Conservation (phyloP, 2,888 invertebrate genomes). For the Flexamia atlantica region DNA sequence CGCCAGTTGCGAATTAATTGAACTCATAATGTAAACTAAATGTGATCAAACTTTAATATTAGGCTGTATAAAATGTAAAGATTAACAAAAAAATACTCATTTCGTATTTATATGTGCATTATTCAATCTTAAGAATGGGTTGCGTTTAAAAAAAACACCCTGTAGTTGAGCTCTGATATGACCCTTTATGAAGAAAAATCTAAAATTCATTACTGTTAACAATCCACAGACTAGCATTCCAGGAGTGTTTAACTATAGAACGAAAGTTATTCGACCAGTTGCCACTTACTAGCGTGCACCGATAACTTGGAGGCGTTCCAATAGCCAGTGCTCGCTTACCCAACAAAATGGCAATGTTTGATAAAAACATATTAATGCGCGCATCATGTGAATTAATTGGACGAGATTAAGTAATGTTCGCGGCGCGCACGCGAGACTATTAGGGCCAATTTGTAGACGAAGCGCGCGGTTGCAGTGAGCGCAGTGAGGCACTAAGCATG, state of each 20-base stretch:
- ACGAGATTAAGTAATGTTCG: conserved; percentile 45
- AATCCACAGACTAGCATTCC: background rate
- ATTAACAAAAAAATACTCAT: too few species aligned
- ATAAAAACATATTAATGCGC: conserved; percentile 44
- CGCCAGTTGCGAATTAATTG: too few species aligned
- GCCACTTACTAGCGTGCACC: background rate
- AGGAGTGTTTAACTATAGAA: background rate
- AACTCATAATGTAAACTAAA: too few species aligned
- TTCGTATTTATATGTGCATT: too few species aligned
- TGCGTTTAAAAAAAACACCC: too few species aligned
- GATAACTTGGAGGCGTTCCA: background rate
- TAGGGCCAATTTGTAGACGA: conserved; percentile 16
- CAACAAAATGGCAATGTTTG: conserved; percentile 31
- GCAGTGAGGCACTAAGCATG: too few species aligned
- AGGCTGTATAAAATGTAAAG: too few species aligned
- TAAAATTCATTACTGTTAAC: too few species aligned
- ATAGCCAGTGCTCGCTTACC: conserved; percentile 4
- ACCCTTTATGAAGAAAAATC: too few species aligned
- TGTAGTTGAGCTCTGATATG: too few species aligned
- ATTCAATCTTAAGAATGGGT: too few species aligned
- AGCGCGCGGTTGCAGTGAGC: background rate
- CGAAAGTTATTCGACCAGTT: background rate
- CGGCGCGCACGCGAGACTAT: conserved; percentile 20
- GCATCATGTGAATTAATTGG: conserved; percentile 41
- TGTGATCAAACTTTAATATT: too few species aligned